A percentile compares a stretch with the other conserved stretches of the same genome.
phyloP scores from a whole-genome alignment of 92 coral and sea anemone species.

The Palythoa caribaeorum region DNA sequence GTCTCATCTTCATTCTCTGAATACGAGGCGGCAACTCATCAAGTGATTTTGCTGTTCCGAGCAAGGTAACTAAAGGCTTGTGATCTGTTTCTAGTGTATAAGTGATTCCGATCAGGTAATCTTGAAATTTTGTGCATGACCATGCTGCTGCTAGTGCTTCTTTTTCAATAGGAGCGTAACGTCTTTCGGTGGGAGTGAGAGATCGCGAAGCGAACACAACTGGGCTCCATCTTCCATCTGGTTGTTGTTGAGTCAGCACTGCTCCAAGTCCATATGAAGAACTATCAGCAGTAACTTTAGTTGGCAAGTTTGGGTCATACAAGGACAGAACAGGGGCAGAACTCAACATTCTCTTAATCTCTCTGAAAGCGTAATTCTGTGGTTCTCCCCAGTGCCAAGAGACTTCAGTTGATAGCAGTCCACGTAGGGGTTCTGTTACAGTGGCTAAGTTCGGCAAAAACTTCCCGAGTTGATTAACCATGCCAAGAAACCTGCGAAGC shows the following conservation, averaged over 20 bases:
- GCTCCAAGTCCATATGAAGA: slow-evolving; percentile 61
- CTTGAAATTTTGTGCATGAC: too few relatives aligned
- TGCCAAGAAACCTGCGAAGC: slow-evolving; percentile 39
- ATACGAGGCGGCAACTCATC: too few relatives aligned
- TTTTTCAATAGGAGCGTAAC: slow-evolving; percentile 33
- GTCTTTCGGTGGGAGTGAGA: slow-evolving; percentile 38
- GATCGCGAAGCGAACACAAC: slow-evolving; percentile 39
- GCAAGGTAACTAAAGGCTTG: too few relatives aligned
- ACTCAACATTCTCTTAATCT: slow-evolving; percentile 6
- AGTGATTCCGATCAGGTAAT: too few relatives aligned
- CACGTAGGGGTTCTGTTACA: slow-evolving; percentile 43
- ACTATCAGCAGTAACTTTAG: slow-evolving; percentile 58
- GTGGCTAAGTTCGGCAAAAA: slow-evolving; percentile 38
- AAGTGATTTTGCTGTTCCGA: too few relatives aligned
- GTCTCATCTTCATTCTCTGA: too few relatives aligned
- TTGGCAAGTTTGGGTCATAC: slow-evolving; percentile 42
- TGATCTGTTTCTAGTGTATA: too few relatives aligned
- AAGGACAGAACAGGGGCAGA: slow-evolving; percentile 33
- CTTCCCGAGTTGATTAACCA: slow-evolving; percentile 47
- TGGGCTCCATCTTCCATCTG: slow-evolving; percentile 51
- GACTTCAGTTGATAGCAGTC: slow-evolving; percentile 20
- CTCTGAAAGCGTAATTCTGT: slow-evolving; percentile 2
- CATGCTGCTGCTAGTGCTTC: slow-evolving; percentile 40
- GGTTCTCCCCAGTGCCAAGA: slow-evolving; percentile 44
- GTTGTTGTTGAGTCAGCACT: slow-evolving; percentile 52